A percentile compares a stretch with the other conserved stretches of the same genome.
Conservation (phyloP, 2,113 vertebrate genomes). For the Sorex araneus region DNA sequence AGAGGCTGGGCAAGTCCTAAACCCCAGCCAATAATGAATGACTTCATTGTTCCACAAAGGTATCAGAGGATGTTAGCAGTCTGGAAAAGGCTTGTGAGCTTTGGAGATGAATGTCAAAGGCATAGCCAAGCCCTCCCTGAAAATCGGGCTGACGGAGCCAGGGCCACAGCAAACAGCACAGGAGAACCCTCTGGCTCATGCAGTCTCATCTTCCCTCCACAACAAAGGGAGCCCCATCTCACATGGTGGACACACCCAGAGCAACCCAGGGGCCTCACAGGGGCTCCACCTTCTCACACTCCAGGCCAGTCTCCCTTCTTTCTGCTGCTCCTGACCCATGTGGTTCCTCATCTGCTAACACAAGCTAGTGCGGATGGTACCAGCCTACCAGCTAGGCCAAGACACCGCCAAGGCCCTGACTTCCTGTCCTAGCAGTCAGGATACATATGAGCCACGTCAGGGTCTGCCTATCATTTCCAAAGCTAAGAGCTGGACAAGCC, state of each 20-base stretch:
- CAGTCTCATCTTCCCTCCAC: background rate
- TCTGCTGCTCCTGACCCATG: background rate
- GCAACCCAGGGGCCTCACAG: background rate
- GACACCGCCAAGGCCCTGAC: conserved; percentile 12
- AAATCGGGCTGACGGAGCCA: background rate
- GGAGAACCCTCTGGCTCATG: background rate
- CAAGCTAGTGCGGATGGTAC: background rate
- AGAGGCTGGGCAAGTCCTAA: conserved; percentile 28
- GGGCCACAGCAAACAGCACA: rapidly evolving
- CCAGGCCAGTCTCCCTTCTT: background rate
- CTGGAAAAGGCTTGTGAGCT: background rate
- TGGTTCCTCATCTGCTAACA: background rate
- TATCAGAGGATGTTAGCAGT: conserved; percentile 40
- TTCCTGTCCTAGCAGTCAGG: conserved; percentile 68
- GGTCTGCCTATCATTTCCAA: conserved; percentile 57
- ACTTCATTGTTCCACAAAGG: conserved; percentile 61
- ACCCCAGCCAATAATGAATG: conserved; percentile 39
- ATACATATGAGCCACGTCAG: background rate
- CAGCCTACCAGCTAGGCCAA: conserved; percentile 57
- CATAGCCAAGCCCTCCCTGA: conserved; percentile 44
- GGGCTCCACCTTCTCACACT: background rate
- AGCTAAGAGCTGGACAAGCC: conserved; percentile 72
- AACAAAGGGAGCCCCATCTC: background rate
- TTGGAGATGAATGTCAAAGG: conserved; percentile 15
- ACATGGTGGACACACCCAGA: background rate